These are phyloP conservation scores for Meda fulgida DNA, from an alignment of 2,797 vertebrate genomes.

Conservation along the genomic window DNA sequence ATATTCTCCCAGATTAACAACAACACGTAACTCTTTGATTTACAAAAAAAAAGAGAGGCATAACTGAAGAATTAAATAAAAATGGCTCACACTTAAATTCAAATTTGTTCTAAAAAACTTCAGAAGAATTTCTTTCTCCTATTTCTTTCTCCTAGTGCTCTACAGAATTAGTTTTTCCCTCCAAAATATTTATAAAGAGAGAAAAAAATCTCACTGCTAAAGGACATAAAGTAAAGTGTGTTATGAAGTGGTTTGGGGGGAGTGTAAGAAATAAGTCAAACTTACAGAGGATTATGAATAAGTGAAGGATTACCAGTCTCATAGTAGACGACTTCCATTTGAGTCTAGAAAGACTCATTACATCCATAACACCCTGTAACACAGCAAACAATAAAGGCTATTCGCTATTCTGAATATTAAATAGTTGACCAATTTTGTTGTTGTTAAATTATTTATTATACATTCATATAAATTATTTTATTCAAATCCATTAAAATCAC, in stretches of 20 bases:
- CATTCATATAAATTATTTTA: not conserved
- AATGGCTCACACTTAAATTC: not conserved
- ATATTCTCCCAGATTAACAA: not conserved
- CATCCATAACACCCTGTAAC: slow-evolving; percentile 60
- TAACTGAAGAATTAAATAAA: not conserved
- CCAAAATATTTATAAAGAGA: not conserved
- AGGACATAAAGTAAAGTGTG: not conserved
- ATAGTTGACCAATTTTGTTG: not conserved
- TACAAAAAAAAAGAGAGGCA: not conserved
- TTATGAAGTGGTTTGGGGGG: not conserved
- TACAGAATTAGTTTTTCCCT: not conserved
- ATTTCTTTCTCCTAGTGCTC: not conserved
- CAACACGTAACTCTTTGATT: not conserved
- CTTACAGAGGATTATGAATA: slow-evolving; percentile 67
- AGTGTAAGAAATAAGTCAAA: slow-evolving; percentile 19
- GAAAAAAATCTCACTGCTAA: not conserved
- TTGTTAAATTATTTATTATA: not conserved
- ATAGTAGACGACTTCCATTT: slow-evolving; percentile 29
- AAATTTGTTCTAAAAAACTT: not conserved
- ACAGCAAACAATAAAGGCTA: not conserved
- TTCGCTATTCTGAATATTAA: not conserved
- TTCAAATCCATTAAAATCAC: not conserved
- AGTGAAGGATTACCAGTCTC: slow-evolving; percentile 58
- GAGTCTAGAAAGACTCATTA: slow-evolving; percentile 4
- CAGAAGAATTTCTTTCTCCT: not conserved